phyloP scores from a whole-genome alignment of 2,113 vertebrate species.

The Chionis minor region DNA sequence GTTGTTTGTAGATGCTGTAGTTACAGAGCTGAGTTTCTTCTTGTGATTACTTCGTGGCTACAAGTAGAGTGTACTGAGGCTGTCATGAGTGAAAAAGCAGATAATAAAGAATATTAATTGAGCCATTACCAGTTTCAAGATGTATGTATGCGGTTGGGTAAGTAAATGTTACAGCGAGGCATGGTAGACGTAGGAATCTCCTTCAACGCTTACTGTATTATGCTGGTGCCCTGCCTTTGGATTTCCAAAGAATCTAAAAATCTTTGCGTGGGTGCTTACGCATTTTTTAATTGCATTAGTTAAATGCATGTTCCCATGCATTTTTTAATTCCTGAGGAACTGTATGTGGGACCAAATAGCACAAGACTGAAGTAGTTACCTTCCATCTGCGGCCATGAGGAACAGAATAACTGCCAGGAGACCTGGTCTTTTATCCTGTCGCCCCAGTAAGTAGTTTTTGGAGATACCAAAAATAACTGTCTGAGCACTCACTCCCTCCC shows the following conservation, averaged over 20 bases:
- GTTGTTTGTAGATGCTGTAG: not conserved
- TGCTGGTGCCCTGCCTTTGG: not conserved
- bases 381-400: not conserved
- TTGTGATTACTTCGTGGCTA: not conserved
- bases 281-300: not conserved
- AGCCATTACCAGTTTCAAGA: not conserved
- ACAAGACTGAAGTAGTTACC: not conserved
- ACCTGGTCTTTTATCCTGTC: not conserved
- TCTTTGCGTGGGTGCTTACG: not conserved
- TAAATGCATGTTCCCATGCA: not conserved
- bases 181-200: not conserved
- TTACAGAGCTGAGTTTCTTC: not conserved
- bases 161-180: not conserved
- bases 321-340: not conserved
- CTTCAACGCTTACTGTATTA: fast-evolving
- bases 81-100: not conserved
- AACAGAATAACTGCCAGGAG: not conserved
- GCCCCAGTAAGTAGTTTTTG: not conserved
- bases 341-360: not conserved
- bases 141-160: not conserved
- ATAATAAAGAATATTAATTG: not conserved
- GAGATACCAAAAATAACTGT: not conserved
- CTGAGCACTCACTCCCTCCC: not conserved
- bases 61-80: not conserved
- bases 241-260: not conserved